A percentile compares a stretch with the other conserved stretches of the same genome.
phyloP scores from a whole-genome alignment of 1,140 invertebrate species.

The Drepana arcuata region DNA sequence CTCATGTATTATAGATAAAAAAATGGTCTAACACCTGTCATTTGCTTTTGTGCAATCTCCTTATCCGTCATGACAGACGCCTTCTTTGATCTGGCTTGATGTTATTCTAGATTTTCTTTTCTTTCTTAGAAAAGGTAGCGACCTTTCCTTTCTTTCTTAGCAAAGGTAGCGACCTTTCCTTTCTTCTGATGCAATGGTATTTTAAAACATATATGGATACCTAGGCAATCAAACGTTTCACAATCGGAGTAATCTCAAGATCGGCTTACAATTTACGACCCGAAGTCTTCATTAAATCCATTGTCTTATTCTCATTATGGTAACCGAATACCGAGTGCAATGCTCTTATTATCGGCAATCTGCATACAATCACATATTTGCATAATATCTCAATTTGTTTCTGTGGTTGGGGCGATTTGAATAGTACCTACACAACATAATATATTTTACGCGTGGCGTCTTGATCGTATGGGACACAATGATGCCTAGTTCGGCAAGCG shows the following conservation, averaged over 20 bases:
- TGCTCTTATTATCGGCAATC: conserved; percentile 51
- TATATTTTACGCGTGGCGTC: conserved; percentile 45
- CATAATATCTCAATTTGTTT: conserved; percentile 69
- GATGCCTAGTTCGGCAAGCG: conserved; percentile 2
- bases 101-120: too few species aligned
- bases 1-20: too few species aligned
- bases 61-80: too few species aligned
- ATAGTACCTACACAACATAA: conserved; percentile 37
- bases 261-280: conserved; percentile 21
- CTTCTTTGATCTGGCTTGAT: too few species aligned
- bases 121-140: too few species aligned
- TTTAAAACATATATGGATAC: too few species aligned
- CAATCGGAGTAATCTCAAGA: conserved; percentile 10
- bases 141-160: too few species aligned
- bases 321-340: conserved; percentile 34
- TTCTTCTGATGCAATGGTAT: too few species aligned
- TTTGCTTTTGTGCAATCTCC: too few species aligned
- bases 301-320: conserved; percentile 65
- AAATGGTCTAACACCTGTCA: too few species aligned
- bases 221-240: background rate
- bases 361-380: conserved; percentile 67
- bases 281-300: conserved; percentile 62
- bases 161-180: too few species aligned
- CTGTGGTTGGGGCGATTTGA: conserved; percentile 37
- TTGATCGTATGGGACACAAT: conserved; percentile 17